Evolutionary conservation across 2,797 vertebrate species (phyloP), one percentile per base, ranked within the genome.

Genomic region (Acanthurus leucopareius): DNA sequence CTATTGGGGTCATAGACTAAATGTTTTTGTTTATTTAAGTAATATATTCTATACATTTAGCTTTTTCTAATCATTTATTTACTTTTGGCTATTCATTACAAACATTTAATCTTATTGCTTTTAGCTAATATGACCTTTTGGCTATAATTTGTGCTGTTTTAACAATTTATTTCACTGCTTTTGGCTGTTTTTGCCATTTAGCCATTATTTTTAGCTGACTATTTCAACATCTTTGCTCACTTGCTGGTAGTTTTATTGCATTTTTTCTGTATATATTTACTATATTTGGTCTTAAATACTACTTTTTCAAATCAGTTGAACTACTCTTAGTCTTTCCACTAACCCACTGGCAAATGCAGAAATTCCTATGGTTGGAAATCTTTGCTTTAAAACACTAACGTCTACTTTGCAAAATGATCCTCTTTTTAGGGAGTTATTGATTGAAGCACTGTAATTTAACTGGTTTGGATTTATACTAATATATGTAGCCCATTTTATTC

Each of bases 401-500:
- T 17, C 56, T 38, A 45, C 17, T 7, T 45, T 63, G 49, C 62
- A n/a, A 79, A 79, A 71, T 54, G 11, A 53, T 6, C 10, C 16
- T 57, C 32, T 62, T 35, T 57, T 8, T 16, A 61, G n/a, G 7
- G 42, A 57, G 3, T 25, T 48, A 68, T 25, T 70, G 28, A 78
- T 69, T 53, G 15, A 57, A 77, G 22, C 20, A 0, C 32, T 35
- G 6, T 63, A 63, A 67, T 57, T 67, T 70, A 20, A 20, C 61
- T 16, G 13, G 16, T n/a, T 32, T 56, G 49, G 40, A 10, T 42
- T 10, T 13, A 25, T 17, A 52, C 5, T 66, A 19, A 74, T 86
- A 47, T 73, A 44, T 75, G 38, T 9, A 60, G 28, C 63, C 61
- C 54, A 70, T 72, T 85, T 84, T 48, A 44, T 51, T 48, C 62